These are phyloP conservation scores for Calidris pugnax DNA, from an alignment of 2,113 vertebrate genomes.

Conservation along the genomic window DNA sequence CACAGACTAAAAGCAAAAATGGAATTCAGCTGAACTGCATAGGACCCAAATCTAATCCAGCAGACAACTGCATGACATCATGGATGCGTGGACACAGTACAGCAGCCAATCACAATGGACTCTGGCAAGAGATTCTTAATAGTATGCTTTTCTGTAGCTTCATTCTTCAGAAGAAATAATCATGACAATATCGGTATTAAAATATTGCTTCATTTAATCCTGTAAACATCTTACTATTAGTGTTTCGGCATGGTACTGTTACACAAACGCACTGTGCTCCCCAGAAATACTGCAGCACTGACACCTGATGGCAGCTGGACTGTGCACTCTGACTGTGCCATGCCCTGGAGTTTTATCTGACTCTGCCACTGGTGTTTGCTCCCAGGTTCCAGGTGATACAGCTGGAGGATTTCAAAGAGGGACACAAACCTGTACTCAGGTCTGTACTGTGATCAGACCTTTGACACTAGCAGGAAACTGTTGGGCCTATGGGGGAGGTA, in stretches of 20 bases:
- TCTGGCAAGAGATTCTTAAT: background rate
- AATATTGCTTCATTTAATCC: background rate
- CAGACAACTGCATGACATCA: background rate
- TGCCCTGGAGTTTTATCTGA: background rate
- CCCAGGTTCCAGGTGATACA: background rate
- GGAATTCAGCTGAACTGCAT: background rate
- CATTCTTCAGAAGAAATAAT: background rate
- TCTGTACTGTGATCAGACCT: background rate
- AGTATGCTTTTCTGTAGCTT: background rate
- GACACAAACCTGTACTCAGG: background rate
- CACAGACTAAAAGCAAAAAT: background rate
- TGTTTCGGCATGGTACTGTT: background rate
- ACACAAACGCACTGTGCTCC: accelerated
- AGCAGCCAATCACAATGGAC: background rate
- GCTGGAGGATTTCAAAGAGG: background rate
- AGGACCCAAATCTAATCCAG: background rate
- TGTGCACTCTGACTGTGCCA: background rate
- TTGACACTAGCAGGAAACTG: background rate
- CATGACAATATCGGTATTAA: background rate
- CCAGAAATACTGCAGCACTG: background rate
- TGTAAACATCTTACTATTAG: background rate
- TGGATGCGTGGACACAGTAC: background rate
- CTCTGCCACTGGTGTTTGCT: background rate
- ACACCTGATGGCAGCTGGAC: background rate
- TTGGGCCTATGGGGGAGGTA: background rate